Evolutionary conservation across 2,797 vertebrate species (phyloP), one percentile per base, ranked within the genome.

Genomic region (Hozukius guyotensis): DNA sequence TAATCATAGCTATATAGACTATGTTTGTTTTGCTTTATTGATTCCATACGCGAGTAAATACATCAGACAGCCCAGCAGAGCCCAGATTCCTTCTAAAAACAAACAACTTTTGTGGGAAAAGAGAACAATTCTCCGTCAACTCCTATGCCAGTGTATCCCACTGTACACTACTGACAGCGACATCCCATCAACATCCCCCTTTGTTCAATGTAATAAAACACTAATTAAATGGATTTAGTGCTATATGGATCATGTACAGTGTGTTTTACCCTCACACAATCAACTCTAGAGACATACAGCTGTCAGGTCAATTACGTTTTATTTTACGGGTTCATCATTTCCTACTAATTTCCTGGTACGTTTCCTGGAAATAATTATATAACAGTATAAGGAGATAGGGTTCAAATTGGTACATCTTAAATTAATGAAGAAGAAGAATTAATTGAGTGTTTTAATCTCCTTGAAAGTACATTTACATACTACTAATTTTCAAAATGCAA

Each of bases 1-100:
- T 64, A 86, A 83, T 92, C 85, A 80, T 61, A 82, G 61, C 72
- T 69, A 57, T 42, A 57, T 36, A 65, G 31, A 16, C 46, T 38
- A 77, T 81, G 72, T 85, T 79, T 81, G 82, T 83, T 88, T 87
- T 72, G 72, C 61, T 77, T 78, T 86, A 85, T 89, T 75, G 85
- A 91, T 86, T 87, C 78, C 61, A 61, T 72, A 65, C 42, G 49
- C 16, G 9, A 72, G 71, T 65, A 88, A 83, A 88, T 72, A 29
- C 79, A 86, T 81, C 56, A 83, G 38, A 76, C 13, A 29, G 61
- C 52, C 78, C 72, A 16, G 7, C 69, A 70, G 56, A 72, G 46
- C 31, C 75, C 34, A 4, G 3, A 71, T 36, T 67, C 31, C 10
- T 22, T 49, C 31, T 8, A 24, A 72, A 70, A 82, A 80, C 60